Evolutionary conservation across 1,140 invertebrate species (phyloP).

Genomic region (Drosophila tropicalis): DNA sequence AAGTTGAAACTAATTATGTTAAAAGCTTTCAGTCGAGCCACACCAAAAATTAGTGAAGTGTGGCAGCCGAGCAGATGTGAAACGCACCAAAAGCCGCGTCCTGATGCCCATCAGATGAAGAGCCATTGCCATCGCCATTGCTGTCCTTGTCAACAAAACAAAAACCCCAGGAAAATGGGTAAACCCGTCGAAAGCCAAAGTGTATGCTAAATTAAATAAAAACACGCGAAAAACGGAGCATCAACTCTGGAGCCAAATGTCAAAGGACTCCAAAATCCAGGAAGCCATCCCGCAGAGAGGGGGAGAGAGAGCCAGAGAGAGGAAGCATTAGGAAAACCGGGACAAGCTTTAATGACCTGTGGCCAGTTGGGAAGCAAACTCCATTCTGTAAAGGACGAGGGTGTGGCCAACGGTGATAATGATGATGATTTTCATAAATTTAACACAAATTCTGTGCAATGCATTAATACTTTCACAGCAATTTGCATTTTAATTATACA

Average conservation of each 20-base stretch:
- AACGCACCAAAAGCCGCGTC: not conserved
- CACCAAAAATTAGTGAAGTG: slow-evolving; percentile 64
- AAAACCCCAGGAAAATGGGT: slow-evolving; percentile 19
- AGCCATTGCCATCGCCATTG: slow-evolving; percentile 14
- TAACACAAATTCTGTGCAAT: slow-evolving; percentile 32
- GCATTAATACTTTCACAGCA: slow-evolving; percentile 46
- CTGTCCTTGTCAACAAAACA: slow-evolving; percentile 53
- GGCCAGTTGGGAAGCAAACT: slow-evolving; percentile 11
- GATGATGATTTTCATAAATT: slow-evolving; percentile 68
- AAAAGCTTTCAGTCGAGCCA: slow-evolving; percentile 70
- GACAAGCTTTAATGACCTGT: slow-evolving; percentile 62
- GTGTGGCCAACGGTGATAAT: slow-evolving; percentile 23
- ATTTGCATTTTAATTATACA: slow-evolving; percentile 71
- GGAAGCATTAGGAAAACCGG: not conserved
- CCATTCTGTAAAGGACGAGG: not conserved
- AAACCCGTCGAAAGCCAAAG: slow-evolving; percentile 47
- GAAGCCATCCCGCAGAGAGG: not conserved
- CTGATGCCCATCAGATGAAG: not conserved
- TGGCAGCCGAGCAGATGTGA: slow-evolving; percentile 15
- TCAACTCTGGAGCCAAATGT: slow-evolving; percentile 43
- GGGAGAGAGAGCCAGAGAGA: too few relatives aligned
- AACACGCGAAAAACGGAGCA: slow-evolving; percentile 52
- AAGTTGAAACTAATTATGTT: slow-evolving; percentile 80
- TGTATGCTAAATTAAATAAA: slow-evolving; percentile 70
- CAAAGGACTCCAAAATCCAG: slow-evolving; percentile 45